Percentiles rank a stretch among this genome's conserved stretches.
These are phyloP conservation scores for Thymelicus acteon DNA, from an alignment of 2,888 invertebrate species.

Conservation along the genomic window DNA sequence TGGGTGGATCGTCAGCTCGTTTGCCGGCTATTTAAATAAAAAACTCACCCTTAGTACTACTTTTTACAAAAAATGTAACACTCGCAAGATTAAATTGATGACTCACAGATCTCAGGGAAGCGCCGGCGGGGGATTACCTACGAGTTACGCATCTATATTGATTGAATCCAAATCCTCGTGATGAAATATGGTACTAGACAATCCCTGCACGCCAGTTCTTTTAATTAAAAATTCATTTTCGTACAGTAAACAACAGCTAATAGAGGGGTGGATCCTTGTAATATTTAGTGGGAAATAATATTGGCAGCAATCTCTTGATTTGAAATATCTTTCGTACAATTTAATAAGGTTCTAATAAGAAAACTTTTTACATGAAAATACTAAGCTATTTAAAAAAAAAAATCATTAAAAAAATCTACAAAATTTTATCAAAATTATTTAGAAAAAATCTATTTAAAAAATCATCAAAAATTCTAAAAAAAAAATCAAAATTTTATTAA, in stretches of 20 bases:
- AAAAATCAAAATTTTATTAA: no score
- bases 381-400: no score
- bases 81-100: neutral
- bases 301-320: slow-evolving; percentile 7
- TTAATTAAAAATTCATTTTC: slow-evolving; percentile 77
- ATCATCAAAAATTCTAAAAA: no score
- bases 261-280: slow-evolving; percentile 42
- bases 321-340: slow-evolving; percentile 13
- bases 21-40: no score
- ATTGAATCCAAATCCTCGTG: slow-evolving; percentile 16
- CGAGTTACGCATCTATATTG: slow-evolving; percentile 9
- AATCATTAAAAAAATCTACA: no score
- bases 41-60: no score
- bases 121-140: no score
- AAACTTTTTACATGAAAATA: no score
- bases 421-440: no score
- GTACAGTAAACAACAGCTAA: slow-evolving; percentile 58
- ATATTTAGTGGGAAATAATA: slow-evolving; percentile 31
- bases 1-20: no score
- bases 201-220: slow-evolving; percentile 61
- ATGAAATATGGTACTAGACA: slow-evolving; percentile 45
- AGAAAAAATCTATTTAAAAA: no score
- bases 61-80: neutral
- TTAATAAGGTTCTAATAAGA: no score
- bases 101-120: neutral